Base-by-base conservation (phyloP, 1,140 invertebrate genomes). In the Delia radicum region DNA sequence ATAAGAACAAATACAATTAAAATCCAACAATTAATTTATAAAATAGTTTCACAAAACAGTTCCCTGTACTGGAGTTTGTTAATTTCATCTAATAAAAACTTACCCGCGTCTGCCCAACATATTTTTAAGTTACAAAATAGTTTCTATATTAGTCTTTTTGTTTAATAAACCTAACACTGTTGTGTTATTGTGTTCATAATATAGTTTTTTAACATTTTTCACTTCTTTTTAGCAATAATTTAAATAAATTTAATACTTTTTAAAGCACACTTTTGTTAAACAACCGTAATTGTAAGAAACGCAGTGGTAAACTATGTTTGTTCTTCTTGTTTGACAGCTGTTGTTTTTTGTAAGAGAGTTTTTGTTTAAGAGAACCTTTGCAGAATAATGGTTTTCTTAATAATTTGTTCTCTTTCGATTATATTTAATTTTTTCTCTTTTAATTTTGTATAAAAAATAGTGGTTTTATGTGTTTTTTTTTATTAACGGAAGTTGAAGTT, bases 191-290 rank as follows among this genome's bases (percentile, higher is more conserved):
- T 55, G 18, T 63, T 63, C 3, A 13, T 63, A n/a, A n/a, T 24
- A 21, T 24, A 27, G 15, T 69, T 69, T 69, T 2, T 12, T 33
- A 21, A 4, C 18, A 24, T 21, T 55, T 0, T 8, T 21, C 48
- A 55, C 7, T 55, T n/a, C n/a, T 7, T 55, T 55, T 55, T 24
- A 55, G 4, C 8, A 24, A 4, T 55, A 2, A 6, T 63, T 61
- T 33, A 62, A n/a, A 37, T 27, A 27, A 42, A 18, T 62, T 26
- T 15, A 61, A n/a, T n/a, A n/a, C n/a, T 31, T 63, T 55, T 21
- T 76, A 84, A 81, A 84, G 82, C 80, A 75, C 82, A 84, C 82
- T 84, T 84, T 84, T 77, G 80, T 76, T 8, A 29, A 81, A 78
- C 82, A 74, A 77, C 77, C 80, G 62, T 78, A 77, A 74, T 62